phyloP scores from a whole-genome alignment of 2,113 vertebrate genomes.

The Carassius auratus region DNA sequence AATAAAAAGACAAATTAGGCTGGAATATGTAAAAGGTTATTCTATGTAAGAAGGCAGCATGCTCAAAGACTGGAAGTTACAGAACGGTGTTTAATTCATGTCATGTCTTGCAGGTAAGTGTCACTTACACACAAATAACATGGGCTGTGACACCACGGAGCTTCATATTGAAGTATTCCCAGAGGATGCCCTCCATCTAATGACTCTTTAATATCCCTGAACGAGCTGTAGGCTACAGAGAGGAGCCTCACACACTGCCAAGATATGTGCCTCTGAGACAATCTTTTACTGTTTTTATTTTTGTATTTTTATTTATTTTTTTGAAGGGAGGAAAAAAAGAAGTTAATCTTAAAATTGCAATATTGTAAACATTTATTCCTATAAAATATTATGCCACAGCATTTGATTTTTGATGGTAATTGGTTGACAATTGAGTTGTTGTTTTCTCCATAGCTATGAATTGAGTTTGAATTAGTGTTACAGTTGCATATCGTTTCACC shows the following conservation, averaged over 20 bases:
- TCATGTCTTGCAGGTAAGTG: constrained; percentile 63
- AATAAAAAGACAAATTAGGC: neutral
- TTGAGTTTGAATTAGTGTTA: neutral
- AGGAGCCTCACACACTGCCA: constrained; percentile 41
- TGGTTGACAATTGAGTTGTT: too few relatives aligned
- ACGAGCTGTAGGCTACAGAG: constrained; percentile 60
- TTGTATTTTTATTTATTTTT: neutral
- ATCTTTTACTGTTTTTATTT: neutral
- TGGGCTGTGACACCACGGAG: constrained; percentile 62
- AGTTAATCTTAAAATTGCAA: constrained; percentile 3
- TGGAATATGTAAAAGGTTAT: constrained; percentile 54
- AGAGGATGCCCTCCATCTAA: constrained; percentile 57
- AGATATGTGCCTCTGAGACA: constrained; percentile 40
- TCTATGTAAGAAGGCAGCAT: constrained; percentile 1
- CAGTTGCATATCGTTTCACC: neutral
- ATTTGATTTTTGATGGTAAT: neutral
- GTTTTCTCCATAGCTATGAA: too few relatives aligned
- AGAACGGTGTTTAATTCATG: constrained; percentile 57
- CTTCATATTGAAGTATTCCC: constrained; percentile 64
- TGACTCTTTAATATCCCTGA: constrained; percentile 67
- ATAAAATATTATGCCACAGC: too few relatives aligned
- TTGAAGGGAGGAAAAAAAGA: neutral
- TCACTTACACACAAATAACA: constrained; percentile 66
- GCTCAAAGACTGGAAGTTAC: constrained; percentile 33
- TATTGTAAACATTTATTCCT: constrained; percentile 1